Evolutionary conservation across 2,113 vertebrate species (phyloP), one percentile per base, ranked within the genome.

Genomic region (Salvelinus namaycush): DNA sequence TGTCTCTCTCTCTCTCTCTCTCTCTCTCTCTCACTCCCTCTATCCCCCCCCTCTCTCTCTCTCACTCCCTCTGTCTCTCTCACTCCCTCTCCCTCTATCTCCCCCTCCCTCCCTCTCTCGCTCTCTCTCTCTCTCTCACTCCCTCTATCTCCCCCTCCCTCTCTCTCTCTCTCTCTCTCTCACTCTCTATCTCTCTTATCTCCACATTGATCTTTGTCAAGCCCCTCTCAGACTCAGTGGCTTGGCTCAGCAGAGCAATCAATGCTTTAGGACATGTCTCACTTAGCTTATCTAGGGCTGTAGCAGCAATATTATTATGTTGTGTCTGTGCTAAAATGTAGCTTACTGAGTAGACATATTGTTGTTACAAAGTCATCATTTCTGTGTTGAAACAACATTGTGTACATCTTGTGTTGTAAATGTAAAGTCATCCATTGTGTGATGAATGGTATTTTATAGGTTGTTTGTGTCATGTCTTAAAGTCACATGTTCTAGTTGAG

Each of bases 131-230:
- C 27, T 31, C 57, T 44, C 24, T n/a, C n/a, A n/a, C n/a, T n/a
- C 24, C 24, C 24, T 24, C 24, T 18, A 29, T 69, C 76, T 26
- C 22, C 64, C 24, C 24, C 24, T 24, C 24, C 24, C 24, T 24
- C 24, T 24, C 24, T 11, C 49, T 51, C 49, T 48, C n/a, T 16
- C 72, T 48, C 13, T 49, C 22, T 74, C 8, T 7, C 57, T 11
- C 0, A 2, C 11, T 44, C 31, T n/a, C 27, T 24, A 27, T 60
- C 72, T 2, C 27, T 31, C 68, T 44, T 20, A 29, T 69, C 77
- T 26, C 22, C 65, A 11, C 71, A 68, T 73, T 34, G 77, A 78
- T 78, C 71, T 62, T 22, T 60, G 77, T 59, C 71, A 73, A 12
- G 51, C 74, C 44, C 9, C 48, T 12, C 65, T 68, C 65, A 20